These are phyloP conservation scores for Caenorhabditis brenneri DNA, from an alignment of 1,140 invertebrate genomes.

Conservation along the genomic window DNA sequence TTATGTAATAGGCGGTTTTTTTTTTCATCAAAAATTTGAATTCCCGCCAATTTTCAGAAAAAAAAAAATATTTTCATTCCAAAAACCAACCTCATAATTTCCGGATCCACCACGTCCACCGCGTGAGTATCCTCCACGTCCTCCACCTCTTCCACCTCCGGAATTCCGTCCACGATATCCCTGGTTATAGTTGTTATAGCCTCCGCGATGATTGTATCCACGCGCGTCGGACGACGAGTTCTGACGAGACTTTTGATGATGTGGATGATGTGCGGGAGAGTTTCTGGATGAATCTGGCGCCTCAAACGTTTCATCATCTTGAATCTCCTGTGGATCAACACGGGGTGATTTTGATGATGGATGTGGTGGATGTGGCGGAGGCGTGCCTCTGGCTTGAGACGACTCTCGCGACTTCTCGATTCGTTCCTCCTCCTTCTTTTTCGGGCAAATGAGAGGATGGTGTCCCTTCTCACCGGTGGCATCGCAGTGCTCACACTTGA, in stretches of 20 bases:
- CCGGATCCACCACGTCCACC: background rate
- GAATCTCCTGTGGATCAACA: background rate
- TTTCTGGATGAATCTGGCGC: too few relatives aligned
- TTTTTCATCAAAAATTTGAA: too few relatives aligned
- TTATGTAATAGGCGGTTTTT: too few relatives aligned
- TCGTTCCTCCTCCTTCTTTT: conserved; percentile 30
- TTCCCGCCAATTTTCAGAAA: too few relatives aligned
- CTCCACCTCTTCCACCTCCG: background rate
- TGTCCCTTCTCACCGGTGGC: background rate
- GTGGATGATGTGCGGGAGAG: background rate
- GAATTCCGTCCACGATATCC: conserved; percentile 11
- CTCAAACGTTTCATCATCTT: background rate
- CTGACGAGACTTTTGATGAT: background rate
- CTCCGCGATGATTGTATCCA: background rate
- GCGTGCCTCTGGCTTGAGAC: background rate
- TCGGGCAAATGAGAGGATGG: background rate
- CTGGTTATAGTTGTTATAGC: background rate
- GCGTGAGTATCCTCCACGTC: background rate
- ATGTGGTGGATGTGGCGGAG: too few relatives aligned
- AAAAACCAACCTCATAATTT: background rate
- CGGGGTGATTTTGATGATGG: background rate
- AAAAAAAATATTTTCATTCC: too few relatives aligned
- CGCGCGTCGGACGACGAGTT: background rate
- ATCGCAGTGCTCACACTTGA: background rate
- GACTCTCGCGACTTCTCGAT: background rate